These are phyloP conservation scores for Garrulus glandarius DNA, from an alignment of 2,797 vertebrate genomes.

Conservation along the genomic window DNA sequence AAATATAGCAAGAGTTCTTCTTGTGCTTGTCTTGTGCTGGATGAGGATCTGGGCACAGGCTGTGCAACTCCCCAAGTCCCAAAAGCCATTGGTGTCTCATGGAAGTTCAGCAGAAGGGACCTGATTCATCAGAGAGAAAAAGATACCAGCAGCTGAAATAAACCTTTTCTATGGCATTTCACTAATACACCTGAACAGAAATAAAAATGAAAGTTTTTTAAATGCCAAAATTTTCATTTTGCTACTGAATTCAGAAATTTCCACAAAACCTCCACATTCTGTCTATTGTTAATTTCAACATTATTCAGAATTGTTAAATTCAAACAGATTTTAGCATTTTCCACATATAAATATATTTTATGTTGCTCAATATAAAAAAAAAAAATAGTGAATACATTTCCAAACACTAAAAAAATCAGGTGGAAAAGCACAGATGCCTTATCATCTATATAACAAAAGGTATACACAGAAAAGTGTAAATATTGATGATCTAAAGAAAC, in stretches of 20 bases:
- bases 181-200: background rate
- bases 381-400: background rate
- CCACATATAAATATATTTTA: background rate
- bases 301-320: background rate
- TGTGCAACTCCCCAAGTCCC: no score
- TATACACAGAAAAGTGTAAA: background rate
- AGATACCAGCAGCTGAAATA: background rate
- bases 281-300: background rate
- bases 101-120: background rate
- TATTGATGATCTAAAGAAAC: background rate
- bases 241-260: background rate
- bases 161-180: background rate
- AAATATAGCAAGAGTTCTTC: background rate
- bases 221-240: background rate
- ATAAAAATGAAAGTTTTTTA: background rate
- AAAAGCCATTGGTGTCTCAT: background rate
- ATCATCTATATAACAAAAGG: background rate
- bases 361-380: background rate
- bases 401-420: background rate
- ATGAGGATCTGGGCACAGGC: background rate
- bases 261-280: background rate
- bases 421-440: background rate
- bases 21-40: fast-evolving
- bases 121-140: background rate
- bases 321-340: background rate